phyloP scores from a whole-genome alignment of 2,797 vertebrate species.

The Amazona ochrocephala region DNA sequence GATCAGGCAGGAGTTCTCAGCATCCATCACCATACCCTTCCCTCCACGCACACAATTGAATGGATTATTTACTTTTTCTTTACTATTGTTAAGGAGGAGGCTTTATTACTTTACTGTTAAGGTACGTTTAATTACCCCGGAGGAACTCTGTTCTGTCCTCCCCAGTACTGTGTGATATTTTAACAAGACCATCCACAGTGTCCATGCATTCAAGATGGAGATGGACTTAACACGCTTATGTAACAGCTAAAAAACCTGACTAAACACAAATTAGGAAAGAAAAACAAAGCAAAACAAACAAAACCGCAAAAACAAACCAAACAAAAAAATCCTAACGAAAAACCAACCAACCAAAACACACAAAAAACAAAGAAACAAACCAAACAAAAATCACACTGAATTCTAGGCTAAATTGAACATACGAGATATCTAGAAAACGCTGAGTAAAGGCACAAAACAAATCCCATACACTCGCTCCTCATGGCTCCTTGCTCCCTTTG shows the following conservation, averaged over 20 bases:
- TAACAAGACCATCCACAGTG: background rate
- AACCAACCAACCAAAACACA: too few relatives aligned
- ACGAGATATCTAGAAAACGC: background rate
- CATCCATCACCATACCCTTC: background rate
- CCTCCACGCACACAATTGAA: background rate
- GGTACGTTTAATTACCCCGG: background rate
- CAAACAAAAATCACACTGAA: background rate
- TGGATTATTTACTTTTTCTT: slow-evolving; percentile 12
- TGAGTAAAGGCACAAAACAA: background rate
- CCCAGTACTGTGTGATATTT: background rate
- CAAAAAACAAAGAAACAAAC: background rate
- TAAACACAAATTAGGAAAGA: background rate
- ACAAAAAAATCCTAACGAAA: background rate
- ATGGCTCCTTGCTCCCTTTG: background rate
- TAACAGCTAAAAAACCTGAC: background rate
- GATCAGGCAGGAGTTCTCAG: rapidly evolving
- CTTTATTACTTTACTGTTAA: background rate
- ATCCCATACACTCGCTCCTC: background rate
- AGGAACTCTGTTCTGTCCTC: background rate
- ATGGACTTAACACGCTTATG: background rate
- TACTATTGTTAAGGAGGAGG: background rate
- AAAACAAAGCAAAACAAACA: background rate
- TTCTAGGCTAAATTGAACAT: background rate
- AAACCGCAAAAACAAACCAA: background rate
- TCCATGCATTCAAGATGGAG: background rate